Evolutionary conservation across 2,113 vertebrate species (phyloP).

Genomic region (Psophia crepitans): DNA sequence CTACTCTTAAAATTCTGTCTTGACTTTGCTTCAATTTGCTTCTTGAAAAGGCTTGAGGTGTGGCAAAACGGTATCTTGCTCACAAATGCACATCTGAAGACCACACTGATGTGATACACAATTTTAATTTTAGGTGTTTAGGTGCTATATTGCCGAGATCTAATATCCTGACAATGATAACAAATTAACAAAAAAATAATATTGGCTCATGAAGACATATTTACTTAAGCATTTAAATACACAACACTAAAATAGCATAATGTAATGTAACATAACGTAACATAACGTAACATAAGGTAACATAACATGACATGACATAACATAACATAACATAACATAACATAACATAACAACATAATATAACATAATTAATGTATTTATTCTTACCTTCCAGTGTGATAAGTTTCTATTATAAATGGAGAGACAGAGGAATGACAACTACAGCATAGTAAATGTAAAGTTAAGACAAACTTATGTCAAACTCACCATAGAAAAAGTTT

Average conservation of each 20-base stretch:
- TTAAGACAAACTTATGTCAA: neutral
- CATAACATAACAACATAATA: too few species aligned
- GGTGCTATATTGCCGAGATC: neutral
- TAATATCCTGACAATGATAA: neutral
- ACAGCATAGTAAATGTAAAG: neutral
- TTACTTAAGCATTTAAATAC: neutral
- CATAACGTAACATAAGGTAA: too few species aligned
- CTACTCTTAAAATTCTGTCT: neutral
- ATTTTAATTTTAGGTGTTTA: neutral
- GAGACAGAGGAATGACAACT: neutral
- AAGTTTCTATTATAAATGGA: neutral
- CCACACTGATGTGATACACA: neutral
- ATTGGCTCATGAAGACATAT: neutral
- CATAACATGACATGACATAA: too few species aligned
- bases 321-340: too few species aligned
- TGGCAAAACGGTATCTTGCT: neutral
- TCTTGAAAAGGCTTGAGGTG: neutral
- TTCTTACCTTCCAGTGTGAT: neutral
- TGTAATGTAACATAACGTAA: too few species aligned
- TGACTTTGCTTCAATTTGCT: neutral
- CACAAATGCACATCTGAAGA: neutral
- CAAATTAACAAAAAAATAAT: fast-evolving
- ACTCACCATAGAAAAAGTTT: neutral
- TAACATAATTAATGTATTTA: neutral
- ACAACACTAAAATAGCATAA: too few species aligned